phyloP scores from a whole-genome alignment of 2,888 invertebrate species.

The Neoaliturus tenellus region DNA sequence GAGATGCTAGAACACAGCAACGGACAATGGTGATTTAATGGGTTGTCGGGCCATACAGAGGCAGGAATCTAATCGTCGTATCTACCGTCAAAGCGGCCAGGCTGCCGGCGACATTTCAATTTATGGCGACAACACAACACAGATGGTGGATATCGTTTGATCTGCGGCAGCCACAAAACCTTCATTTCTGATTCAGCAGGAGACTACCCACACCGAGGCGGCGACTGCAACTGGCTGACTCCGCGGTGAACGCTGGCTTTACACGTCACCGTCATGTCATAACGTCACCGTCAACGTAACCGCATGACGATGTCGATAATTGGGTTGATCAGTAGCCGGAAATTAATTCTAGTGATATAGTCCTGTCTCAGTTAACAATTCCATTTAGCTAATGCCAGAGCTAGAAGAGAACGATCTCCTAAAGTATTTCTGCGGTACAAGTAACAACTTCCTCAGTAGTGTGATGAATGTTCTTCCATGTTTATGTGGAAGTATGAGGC shows the following conservation, averaged over 20 bases:
- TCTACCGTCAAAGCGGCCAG: constrained; percentile 50
- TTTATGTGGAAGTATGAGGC: too few relatives aligned
- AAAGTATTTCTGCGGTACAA: too few relatives aligned
- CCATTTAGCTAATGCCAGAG: too few relatives aligned
- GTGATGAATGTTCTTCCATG: too few relatives aligned
- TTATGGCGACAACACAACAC: constrained; percentile 54
- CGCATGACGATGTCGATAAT: neutral
- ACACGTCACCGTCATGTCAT: neutral
- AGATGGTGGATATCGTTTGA: constrained; percentile 56
- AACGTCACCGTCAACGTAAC: too few relatives aligned
- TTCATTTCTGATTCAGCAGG: constrained; percentile 49
- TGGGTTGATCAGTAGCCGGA: neutral
- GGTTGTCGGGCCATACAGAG: constrained; percentile 31
- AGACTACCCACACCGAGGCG: neutral
- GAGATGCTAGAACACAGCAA: constrained; percentile 13
- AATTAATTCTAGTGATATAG: too few relatives aligned
- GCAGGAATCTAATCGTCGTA: constrained; percentile 45
- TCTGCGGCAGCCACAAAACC: constrained; percentile 52
- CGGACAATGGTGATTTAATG: constrained; percentile 48
- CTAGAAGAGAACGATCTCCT: too few relatives aligned
- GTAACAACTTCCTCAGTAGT: too few relatives aligned
- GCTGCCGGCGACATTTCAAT: constrained; percentile 56
- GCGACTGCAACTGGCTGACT: neutral
- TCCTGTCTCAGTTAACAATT: too few relatives aligned
- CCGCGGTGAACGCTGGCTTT: constrained; percentile 13